Evolutionary conservation across 2,888 invertebrate species (phyloP).

Genomic region (Formica aserva): DNA sequence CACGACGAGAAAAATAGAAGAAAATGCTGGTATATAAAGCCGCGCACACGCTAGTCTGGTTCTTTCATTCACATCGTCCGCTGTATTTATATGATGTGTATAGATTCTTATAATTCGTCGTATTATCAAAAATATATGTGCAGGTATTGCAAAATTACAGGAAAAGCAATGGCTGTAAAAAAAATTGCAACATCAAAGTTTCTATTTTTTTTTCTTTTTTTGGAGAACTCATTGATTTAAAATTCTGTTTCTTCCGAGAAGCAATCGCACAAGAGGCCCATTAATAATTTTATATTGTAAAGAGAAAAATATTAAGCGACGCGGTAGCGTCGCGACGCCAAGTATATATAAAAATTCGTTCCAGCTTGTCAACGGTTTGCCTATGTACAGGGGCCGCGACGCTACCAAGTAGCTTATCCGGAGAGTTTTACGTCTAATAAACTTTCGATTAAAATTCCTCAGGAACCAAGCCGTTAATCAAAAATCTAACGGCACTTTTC

Average conservation of each 20-base stretch:
- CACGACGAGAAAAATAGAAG: conserved; percentile 55
- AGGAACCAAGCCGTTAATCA: too few species aligned
- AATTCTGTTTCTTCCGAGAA: background rate
- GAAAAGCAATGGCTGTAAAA: background rate
- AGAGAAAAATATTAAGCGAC: conserved; percentile 20
- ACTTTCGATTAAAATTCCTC: too few species aligned
- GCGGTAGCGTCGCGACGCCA: too few species aligned
- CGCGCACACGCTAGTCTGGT: conserved; percentile 30
- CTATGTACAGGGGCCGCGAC: too few species aligned
- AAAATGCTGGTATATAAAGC: conserved; percentile 58
- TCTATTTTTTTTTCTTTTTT: background rate
- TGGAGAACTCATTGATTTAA: background rate
- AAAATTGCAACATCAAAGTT: background rate
- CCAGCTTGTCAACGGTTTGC: too few species aligned
- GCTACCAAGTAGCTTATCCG: too few species aligned
- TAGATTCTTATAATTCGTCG: conserved; percentile 33
- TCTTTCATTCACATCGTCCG: conserved; percentile 32
- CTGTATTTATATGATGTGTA: conserved; percentile 32
- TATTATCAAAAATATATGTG: conserved; percentile 24
- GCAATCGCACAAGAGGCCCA: background rate
- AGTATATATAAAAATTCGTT: too few species aligned
- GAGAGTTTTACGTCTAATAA: too few species aligned
- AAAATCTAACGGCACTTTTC: too few species aligned
- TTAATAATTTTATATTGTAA: background rate
- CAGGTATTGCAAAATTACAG: conserved; percentile 3